A percentile compares a stretch with the other conserved stretches of the same genome.
Evolutionary conservation across 2,888 invertebrate genomes (phyloP).

Genomic region (Aporophyla nigra): DNA sequence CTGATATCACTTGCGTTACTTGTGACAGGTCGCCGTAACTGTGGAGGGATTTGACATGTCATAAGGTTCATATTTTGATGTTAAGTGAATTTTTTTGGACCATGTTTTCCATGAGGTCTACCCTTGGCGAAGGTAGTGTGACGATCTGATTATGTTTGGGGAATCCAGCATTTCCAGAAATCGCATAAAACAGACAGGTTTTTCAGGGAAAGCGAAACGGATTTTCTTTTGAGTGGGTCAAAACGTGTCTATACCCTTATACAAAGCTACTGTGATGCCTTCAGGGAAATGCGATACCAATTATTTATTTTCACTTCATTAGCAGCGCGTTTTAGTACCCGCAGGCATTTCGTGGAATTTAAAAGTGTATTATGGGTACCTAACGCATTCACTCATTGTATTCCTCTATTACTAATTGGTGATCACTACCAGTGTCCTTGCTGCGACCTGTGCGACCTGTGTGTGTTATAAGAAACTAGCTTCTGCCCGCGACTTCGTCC

Average conservation of each 20-base stretch:
- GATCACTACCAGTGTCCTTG: too few species aligned
- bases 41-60: background rate
- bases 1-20: conserved; percentile 95
- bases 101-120: background rate
- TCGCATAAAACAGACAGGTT: background rate
- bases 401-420: too few species aligned
- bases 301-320: background rate
- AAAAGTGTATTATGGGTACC: too few species aligned
- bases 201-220: background rate
- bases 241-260: too few species aligned
- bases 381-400: too few species aligned
- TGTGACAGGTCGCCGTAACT: conserved; percentile 95
- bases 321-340: too few species aligned
- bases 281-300: too few species aligned
- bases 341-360: too few species aligned
- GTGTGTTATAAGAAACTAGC: too few species aligned
- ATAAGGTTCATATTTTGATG: background rate
- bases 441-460: too few species aligned
- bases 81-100: background rate
- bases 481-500: too few species aligned
- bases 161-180: background rate
- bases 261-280: background rate
- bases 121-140: background rate
- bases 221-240: background rate
- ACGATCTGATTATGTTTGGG: background rate